A percentile compares a stretch with the other conserved stretches of the same genome.
phyloP scores from a whole-genome alignment of 2,113 vertebrate species.

The Hypomesus transpacificus region DNA sequence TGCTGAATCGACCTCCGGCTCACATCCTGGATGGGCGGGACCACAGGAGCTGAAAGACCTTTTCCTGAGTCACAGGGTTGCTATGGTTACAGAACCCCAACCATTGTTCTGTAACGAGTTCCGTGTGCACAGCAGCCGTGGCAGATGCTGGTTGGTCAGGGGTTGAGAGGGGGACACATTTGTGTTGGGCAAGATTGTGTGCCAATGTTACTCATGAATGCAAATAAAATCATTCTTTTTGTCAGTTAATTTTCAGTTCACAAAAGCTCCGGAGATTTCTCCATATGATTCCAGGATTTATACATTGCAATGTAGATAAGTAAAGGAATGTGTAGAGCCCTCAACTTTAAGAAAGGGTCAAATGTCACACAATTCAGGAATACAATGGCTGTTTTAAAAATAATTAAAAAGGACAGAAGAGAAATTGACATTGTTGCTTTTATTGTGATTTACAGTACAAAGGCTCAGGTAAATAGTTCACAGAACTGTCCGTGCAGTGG shows the following conservation, averaged over 20 bases:
- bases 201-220: background rate
- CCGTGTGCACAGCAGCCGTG: background rate
- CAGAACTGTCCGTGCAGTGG: constrained; percentile 34
- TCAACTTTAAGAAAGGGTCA: too few species aligned
- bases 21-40: constrained; percentile 39
- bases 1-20: background rate
- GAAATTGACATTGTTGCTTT: constrained; percentile 5
- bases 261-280: too few species aligned
- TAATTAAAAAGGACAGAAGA: background rate
- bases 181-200: constrained; percentile 3
- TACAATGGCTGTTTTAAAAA: background rate
- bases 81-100: constrained; percentile 33
- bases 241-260: too few species aligned
- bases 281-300: too few species aligned
- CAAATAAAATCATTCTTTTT: constrained; percentile 4
- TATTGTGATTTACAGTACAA: constrained; percentile 42
- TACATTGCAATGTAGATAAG: too few species aligned
- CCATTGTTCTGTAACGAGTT: constrained; percentile 19
- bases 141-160: constrained; percentile 26
- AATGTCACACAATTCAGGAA: background rate
- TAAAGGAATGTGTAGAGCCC: too few species aligned
- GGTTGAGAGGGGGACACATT: background rate
- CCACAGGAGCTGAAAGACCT: constrained; percentile 15
- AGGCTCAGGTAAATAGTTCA: constrained; percentile 43
- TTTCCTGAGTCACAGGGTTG: constrained; percentile 37